Percentiles rank a stretch among this genome's conserved stretches.
Conservation (phyloP, 64 coral and sea anemone genomes). For the Montipora foliosa region DNA sequence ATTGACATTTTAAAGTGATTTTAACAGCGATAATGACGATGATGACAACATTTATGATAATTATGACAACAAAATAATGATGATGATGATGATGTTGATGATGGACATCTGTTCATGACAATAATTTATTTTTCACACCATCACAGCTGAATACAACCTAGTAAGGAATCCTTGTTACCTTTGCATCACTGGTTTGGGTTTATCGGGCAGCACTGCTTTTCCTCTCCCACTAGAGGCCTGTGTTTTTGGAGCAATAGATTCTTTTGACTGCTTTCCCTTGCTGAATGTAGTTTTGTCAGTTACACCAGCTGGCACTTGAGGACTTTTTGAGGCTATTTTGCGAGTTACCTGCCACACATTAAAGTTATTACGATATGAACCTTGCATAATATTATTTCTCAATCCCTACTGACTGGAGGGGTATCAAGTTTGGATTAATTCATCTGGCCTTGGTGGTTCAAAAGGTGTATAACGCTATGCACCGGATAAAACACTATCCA, state of each 20-base stretch:
- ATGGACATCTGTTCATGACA: neutral
- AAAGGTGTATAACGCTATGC: too few species aligned
- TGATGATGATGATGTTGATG: too few species aligned
- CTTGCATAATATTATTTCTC: too few species aligned
- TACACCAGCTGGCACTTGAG: neutral
- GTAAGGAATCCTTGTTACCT: neutral
- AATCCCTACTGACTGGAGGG: too few species aligned
- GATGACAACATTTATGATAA: too few species aligned
- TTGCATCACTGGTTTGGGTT: neutral
- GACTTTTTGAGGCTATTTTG: slow-evolving; percentile 8
- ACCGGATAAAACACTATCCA: too few species aligned
- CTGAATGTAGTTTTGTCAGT: neutral
- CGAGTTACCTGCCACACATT: slow-evolving; percentile 47
- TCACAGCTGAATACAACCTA: neutral
- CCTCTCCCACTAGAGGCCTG: neutral
- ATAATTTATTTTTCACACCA: neutral
- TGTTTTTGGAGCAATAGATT: neutral
- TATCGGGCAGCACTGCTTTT: neutral
- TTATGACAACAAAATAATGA: too few species aligned
- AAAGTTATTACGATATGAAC: neutral
- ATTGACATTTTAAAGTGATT: too few species aligned
- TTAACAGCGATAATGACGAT: too few species aligned
- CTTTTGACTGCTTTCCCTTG: neutral
- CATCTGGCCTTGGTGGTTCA: too few species aligned
- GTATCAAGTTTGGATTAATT: too few species aligned